phyloP scores from a whole-genome alignment of 92 coral and sea anemone species.

The Phenganax subtilis region DNA sequence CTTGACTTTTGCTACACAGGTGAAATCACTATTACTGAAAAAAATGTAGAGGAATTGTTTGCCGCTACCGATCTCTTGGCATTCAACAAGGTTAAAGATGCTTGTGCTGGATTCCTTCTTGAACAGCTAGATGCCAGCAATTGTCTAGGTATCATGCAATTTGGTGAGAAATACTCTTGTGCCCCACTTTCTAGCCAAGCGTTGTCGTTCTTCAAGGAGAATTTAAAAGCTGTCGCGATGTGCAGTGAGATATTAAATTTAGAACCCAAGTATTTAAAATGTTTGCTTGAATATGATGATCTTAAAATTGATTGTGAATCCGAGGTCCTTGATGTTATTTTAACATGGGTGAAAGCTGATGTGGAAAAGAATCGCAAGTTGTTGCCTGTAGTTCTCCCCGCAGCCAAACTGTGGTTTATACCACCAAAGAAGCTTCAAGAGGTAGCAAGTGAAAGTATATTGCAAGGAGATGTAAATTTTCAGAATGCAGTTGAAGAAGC shows the following conservation, averaged over 20 bases:
- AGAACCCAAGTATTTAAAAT: conserved; percentile 56
- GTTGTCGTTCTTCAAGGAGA: conserved; percentile 53
- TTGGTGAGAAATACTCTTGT: conserved; percentile 78
- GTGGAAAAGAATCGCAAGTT: conserved; percentile 49
- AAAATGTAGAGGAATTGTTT: conserved; percentile 75
- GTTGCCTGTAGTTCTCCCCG: conserved; percentile 69
- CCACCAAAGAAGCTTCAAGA: conserved; percentile 68
- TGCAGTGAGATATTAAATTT: conserved; percentile 74
- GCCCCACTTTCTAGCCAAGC: conserved; percentile 73
- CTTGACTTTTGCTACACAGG: conserved; percentile 83
- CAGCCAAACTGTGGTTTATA: conserved; percentile 68
- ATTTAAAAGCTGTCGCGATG: conserved; percentile 67
- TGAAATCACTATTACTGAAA: conserved; percentile 74
- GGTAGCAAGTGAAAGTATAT: conserved; percentile 55
- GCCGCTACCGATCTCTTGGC: conserved; percentile 83
- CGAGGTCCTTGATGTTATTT: conserved; percentile 65
- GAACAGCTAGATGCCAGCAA: conserved; percentile 77
- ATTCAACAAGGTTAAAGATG: conserved; percentile 76
- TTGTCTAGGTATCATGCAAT: conserved; percentile 77
- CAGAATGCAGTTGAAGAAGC: conserved; percentile 89
- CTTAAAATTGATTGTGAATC: conserved; percentile 59
- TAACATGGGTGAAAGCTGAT: conserved; percentile 69
- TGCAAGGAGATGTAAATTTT: conserved; percentile 62
- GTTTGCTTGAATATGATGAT: conserved; percentile 61
- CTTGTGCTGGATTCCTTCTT: conserved; percentile 77